phyloP scores from a whole-genome alignment of 1,140 invertebrate genomes.

The Pogonomyrmex californicus region DNA sequence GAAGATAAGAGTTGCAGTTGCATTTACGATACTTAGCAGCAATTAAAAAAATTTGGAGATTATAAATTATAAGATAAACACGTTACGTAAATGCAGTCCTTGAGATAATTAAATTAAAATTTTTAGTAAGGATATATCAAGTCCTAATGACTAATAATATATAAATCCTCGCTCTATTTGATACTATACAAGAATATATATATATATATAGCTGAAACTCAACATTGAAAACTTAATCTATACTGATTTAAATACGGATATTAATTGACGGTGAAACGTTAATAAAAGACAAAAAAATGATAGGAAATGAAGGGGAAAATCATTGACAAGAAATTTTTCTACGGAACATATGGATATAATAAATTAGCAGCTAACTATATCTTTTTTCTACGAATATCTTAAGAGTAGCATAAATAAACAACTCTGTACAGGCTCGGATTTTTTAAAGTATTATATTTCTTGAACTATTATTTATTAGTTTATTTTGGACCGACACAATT shows the following conservation, averaged over 20 bases:
- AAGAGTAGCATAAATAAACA: slow-evolving; percentile 45
- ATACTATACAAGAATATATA: neutral
- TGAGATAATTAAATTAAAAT: slow-evolving; percentile 32
- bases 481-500: slow-evolving; percentile 37
- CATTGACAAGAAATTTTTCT: slow-evolving; percentile 42
- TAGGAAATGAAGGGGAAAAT: neutral
- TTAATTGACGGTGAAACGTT: neutral
- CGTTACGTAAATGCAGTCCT: slow-evolving; percentile 76
- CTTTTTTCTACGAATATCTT: slow-evolving; percentile 64
- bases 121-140: slow-evolving; percentile 2
- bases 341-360: slow-evolving; percentile 39
- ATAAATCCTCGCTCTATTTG: slow-evolving; percentile 25
- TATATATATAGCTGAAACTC: neutral
- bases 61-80: slow-evolving; percentile 36
- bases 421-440: slow-evolving; percentile 28
- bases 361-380: slow-evolving; percentile 66
- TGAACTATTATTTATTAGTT: slow-evolving; percentile 66
- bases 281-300: neutral
- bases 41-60: slow-evolving; percentile 27
- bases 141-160: slow-evolving; percentile 10
- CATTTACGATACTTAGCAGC: slow-evolving; percentile 25
- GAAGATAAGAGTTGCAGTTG: slow-evolving; percentile 20
- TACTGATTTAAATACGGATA: slow-evolving; percentile 19
- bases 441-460: slow-evolving; percentile 54
- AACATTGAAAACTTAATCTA: slow-evolving; percentile 13